phyloP scores from a whole-genome alignment of 1,140 invertebrate genomes.

The Leptinotarsa lineolata region DNA sequence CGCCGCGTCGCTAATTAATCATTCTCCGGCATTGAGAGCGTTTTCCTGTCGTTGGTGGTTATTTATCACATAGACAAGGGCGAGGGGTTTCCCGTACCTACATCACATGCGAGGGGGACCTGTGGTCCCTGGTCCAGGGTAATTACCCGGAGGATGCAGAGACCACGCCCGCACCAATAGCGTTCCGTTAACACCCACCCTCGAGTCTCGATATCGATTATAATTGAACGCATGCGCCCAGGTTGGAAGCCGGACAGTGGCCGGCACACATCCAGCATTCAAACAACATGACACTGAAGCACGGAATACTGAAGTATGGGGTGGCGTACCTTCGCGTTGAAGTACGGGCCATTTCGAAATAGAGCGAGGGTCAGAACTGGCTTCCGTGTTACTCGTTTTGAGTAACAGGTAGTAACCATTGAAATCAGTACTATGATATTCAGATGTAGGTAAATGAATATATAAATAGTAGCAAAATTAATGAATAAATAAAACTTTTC shows the following conservation, averaged over 20 bases:
- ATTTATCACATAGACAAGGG: slow-evolving; percentile 3
- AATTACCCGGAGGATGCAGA: background rate
- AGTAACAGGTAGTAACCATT: too few relatives aligned
- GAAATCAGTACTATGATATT: too few relatives aligned
- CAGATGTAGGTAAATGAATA: too few relatives aligned
- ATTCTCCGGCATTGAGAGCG: slow-evolving; percentile 4
- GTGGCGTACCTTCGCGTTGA: too few relatives aligned
- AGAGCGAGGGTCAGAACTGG: too few relatives aligned
- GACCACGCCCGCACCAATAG: slow-evolving; percentile 1
- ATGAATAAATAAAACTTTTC: too few relatives aligned
- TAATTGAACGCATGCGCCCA: background rate
- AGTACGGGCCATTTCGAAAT: too few relatives aligned
- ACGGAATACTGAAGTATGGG: too few relatives aligned
- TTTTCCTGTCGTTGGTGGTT: slow-evolving; percentile 8
- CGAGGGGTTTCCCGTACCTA: background rate
- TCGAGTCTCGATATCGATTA: background rate
- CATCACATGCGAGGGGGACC: background rate
- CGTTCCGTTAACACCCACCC: background rate
- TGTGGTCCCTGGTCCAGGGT: slow-evolving; percentile 3
- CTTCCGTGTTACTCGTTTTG: too few relatives aligned
- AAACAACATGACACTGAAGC: too few relatives aligned
- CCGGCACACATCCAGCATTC: background rate
- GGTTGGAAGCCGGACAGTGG: background rate
- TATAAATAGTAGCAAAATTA: too few relatives aligned
- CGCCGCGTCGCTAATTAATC: background rate